Evolutionary conservation across 2,888 invertebrate species (phyloP), one percentile per base, ranked within the genome.

Genomic region (Lasioglossum morio): DNA sequence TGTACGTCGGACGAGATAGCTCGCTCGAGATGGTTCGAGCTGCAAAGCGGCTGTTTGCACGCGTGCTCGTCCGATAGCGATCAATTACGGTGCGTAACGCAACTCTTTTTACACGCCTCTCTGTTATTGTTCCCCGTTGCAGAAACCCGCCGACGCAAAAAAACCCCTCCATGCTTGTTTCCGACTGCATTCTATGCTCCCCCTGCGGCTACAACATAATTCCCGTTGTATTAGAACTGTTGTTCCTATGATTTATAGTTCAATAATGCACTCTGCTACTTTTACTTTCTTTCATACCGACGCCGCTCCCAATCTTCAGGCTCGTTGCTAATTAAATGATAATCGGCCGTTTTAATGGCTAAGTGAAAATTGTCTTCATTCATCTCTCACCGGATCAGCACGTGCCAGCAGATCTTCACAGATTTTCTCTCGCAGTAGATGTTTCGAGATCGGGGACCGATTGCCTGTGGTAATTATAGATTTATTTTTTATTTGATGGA

Each of bases 81-180:
- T 85, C 84, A 82, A 85, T 85, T 82, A 85, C 82, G 63, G 78
- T 79, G 84, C 84, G 84, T 85, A 85, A 85, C 82, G 66, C 84
- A 85, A 85, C 78, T 48, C 72, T 85, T 82, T 85, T 85, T 85
- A 85, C 84, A 76, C 74, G 82, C n/a, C 63, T 57, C 75, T 75
- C 75, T 72, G 82, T 79, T 85, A 75, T 76, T 82, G 73, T 84
- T 84, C 74, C 69, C 30, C 77, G 60, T 84, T 74, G 74, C 70
- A 70, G 84, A 74, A 77, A 81, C 73, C 10, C 23, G 46, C 14
- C 46, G 23, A 19, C 23, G 72, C 27, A 37, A 66, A 73, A 82
- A 77, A 81, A 19, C 8, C 5, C 27, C 27, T n/a, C 19, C 3
- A 4, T 40, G 46, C 34, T 4, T 12, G 23, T 30, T 76, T 30